These are phyloP conservation scores for Taeniopygia guttata DNA, from an alignment of 2,797 vertebrate genomes.

Conservation along the genomic window DNA sequence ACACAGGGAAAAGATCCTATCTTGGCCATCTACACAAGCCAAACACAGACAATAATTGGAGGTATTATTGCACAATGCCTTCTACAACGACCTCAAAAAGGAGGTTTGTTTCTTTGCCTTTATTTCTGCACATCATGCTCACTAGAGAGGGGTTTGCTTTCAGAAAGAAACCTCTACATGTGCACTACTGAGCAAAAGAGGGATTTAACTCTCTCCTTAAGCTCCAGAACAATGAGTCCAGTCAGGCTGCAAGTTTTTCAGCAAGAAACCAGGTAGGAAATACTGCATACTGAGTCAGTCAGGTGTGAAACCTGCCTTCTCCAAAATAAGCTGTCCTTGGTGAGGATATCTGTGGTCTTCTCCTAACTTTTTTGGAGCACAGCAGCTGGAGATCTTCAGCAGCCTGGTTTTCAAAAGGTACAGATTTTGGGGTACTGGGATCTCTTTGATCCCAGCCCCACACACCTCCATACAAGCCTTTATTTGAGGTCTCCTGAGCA, in stretches of 20 bases:
- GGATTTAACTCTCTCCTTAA: background rate
- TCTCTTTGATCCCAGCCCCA: background rate
- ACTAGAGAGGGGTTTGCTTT: background rate
- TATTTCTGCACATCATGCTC: background rate
- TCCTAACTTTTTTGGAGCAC: background rate
- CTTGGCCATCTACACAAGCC: background rate
- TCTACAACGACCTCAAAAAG: background rate
- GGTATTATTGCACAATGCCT: background rate
- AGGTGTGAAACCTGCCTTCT: background rate
- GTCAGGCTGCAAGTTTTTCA: background rate
- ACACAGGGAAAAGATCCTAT: background rate
- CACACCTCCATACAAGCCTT: background rate
- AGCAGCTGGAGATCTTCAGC: background rate
- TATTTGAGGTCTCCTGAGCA: background rate
- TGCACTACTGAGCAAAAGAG: background rate
- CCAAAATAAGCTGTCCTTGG: background rate
- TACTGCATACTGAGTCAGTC: accelerated
- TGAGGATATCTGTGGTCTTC: background rate
- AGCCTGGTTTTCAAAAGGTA: background rate
- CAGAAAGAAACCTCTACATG: background rate
- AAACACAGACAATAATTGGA: background rate
- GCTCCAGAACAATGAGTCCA: background rate
- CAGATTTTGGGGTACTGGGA: background rate
- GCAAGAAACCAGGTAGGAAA: background rate
- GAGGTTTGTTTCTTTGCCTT: background rate